phyloP scores from a whole-genome alignment of 1,140 invertebrate genomes.

The Drosophila neocordata region DNA sequence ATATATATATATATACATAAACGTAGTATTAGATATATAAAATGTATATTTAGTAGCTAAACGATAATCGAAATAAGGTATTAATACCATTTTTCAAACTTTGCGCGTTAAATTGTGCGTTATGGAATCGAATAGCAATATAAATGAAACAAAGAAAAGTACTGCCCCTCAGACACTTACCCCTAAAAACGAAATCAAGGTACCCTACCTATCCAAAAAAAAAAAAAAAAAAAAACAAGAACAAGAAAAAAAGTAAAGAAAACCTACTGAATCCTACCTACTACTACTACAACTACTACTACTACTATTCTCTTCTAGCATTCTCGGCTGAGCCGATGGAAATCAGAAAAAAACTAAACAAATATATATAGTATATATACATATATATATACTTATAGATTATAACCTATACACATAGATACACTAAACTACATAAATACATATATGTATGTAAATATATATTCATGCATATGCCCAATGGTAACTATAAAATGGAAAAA shows the following conservation, averaged over 20 bases:
- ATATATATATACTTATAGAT: constrained; percentile 9
- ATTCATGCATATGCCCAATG: constrained; percentile 1
- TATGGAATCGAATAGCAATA: constrained; percentile 70
- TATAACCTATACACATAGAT: constrained; percentile 9
- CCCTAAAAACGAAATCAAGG: neutral
- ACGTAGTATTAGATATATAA: constrained; percentile 27
- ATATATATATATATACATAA: constrained; percentile 18
- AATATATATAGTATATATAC: constrained; percentile 38
- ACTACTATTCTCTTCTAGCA: constrained; percentile 20
- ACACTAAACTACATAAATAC: constrained; percentile 20
- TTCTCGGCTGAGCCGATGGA: constrained; percentile 43
- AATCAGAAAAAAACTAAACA: constrained; percentile 35
- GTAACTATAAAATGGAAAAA: neutral
- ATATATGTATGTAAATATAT: constrained; percentile 34
- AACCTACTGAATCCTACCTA: constrained; percentile 5
- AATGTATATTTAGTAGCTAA: constrained; percentile 77
- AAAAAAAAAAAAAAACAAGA: too few species aligned
- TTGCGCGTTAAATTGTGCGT: constrained; percentile 30
- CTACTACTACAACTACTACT: neutral
- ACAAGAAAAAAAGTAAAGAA: too few species aligned
- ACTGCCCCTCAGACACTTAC: constrained; percentile 39
- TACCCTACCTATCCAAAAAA: neutral
- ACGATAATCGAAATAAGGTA: constrained; percentile 39
- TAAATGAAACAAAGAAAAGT: constrained; percentile 46
- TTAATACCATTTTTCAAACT: constrained; percentile 14